phyloP scores from a whole-genome alignment of 2,797 vertebrate species.

The Naso thynnoides region DNA sequence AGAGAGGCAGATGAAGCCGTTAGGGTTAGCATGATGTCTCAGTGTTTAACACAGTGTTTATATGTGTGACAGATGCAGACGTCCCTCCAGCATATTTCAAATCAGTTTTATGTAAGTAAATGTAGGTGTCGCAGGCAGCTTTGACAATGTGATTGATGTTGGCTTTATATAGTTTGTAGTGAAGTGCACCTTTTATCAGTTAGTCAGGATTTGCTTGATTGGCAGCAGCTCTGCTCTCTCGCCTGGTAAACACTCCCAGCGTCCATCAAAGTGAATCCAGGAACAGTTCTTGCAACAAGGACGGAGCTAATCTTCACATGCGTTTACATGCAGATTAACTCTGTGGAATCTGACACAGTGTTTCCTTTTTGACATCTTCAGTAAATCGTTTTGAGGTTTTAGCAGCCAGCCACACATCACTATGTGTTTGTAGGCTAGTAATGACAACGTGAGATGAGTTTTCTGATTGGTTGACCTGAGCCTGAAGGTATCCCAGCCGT shows the following conservation, averaged over 20 bases:
- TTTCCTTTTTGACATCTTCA: slow-evolving; percentile 64
- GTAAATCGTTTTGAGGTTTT: slow-evolving; percentile 46
- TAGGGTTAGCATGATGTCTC: slow-evolving; percentile 36
- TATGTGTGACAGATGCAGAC: slow-evolving; percentile 54
- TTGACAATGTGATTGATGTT: slow-evolving; percentile 49
- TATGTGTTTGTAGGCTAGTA: slow-evolving; percentile 20
- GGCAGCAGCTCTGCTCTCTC: slow-evolving; percentile 35
- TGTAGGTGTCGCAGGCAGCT: slow-evolving; percentile 32
- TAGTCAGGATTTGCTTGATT: slow-evolving; percentile 39
- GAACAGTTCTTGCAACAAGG: slow-evolving; percentile 48
- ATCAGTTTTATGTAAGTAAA: slow-evolving; percentile 11
- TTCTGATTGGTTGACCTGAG: slow-evolving; percentile 63
- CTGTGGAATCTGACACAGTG: slow-evolving; percentile 21
- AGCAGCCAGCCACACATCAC: slow-evolving; percentile 20
- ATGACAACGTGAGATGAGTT: slow-evolving; percentile 31
- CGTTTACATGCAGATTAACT: slow-evolving; percentile 33
- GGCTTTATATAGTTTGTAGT: slow-evolving; percentile 33
- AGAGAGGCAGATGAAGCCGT: slow-evolving; percentile 47
- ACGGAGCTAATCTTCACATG: slow-evolving; percentile 27
- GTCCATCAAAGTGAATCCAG: slow-evolving; percentile 25
- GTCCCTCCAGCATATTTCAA: slow-evolving; percentile 29
- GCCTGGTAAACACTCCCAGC: neutral
- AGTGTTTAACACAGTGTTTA: slow-evolving; percentile 65
- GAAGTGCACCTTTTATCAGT: slow-evolving; percentile 35
- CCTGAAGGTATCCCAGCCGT: slow-evolving; percentile 60